Percentiles rank a stretch among this genome's conserved stretches.
Evolutionary conservation across 2,113 vertebrate genomes (phyloP).

Genomic region (Ginglymostoma cirratum): DNA sequence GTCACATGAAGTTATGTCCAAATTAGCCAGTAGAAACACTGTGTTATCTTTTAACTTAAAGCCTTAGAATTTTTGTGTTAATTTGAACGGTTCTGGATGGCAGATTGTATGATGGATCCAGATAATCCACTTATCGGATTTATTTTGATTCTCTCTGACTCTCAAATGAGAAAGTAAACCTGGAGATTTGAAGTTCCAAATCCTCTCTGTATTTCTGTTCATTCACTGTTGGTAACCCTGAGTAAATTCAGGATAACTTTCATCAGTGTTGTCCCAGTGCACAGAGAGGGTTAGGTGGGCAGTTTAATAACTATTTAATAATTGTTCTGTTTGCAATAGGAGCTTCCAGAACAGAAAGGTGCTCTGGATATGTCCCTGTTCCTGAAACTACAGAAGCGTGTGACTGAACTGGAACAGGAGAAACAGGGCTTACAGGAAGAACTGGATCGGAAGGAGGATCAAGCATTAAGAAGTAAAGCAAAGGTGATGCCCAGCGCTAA

Average conservation of each 20-base stretch:
- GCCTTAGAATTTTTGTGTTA: neutral
- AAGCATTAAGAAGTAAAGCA: constrained; percentile 78
- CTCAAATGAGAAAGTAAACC: neutral
- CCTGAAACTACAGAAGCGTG: constrained; percentile 94
- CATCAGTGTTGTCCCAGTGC: neutral
- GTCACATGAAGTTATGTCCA: neutral
- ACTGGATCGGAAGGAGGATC: constrained; percentile 86
- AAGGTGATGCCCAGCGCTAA: constrained; percentile 59
- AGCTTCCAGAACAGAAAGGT: constrained; percentile 73
- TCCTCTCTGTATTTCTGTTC: neutral
- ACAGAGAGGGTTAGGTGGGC: neutral
- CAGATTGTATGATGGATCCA: neutral
- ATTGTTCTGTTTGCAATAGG: constrained; percentile 54
- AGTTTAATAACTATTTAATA: neutral
- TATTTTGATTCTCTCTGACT: neutral
- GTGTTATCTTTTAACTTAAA: neutral
- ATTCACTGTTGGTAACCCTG: neutral
- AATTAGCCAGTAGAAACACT: neutral
- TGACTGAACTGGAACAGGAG: constrained; percentile 89
- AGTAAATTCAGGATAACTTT: neutral
- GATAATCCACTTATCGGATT: neutral
- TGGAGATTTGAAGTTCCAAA: neutral
- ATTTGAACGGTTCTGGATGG: neutral
- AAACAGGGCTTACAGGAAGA: constrained; percentile 89
- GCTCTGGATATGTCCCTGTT: constrained; percentile 86